Evolutionary conservation across 2,888 invertebrate species (phyloP).

Genomic region (Drosophila cracens): DNA sequence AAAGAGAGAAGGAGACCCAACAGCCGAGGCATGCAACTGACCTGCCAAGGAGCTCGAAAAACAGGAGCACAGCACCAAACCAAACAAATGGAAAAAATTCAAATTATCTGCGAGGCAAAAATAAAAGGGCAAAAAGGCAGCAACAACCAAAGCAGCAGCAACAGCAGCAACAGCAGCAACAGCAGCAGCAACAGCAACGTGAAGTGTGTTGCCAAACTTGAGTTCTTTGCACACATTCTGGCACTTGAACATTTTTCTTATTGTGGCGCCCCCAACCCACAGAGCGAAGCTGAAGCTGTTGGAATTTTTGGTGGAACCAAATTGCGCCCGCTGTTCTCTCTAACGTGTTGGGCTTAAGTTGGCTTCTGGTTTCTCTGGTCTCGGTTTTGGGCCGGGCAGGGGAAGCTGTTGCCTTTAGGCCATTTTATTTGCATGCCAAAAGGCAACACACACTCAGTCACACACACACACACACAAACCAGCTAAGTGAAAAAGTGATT

Average conservation of each 20-base stretch:
- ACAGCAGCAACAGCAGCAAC: not conserved
- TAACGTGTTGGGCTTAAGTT: constrained; percentile 79
- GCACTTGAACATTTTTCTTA: constrained; percentile 79
- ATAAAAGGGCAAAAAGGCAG: constrained; percentile 20
- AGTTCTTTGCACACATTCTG: constrained; percentile 80
- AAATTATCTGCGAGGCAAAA: constrained; percentile 72
- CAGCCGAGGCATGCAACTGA: constrained; percentile 70
- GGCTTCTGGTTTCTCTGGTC: constrained; percentile 71
- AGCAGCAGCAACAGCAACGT: constrained; percentile 18
- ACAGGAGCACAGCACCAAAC: constrained; percentile 51
- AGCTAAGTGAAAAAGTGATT: constrained; percentile 80
- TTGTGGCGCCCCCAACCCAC: constrained; percentile 44
- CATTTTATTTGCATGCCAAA: constrained; percentile 78
- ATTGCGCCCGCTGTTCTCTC: constrained; percentile 73
- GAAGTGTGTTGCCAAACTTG: constrained; percentile 76
- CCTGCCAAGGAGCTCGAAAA: constrained; percentile 51
- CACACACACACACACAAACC: constrained; percentile 24
- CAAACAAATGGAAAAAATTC: constrained; percentile 78
- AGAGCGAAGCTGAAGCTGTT: constrained; percentile 12
- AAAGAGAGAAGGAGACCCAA: not conserved
- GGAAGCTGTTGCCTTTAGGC: constrained; percentile 42
- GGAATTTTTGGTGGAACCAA: constrained; percentile 63
- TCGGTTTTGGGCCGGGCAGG: constrained; percentile 35
- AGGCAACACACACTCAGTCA: constrained; percentile 53
- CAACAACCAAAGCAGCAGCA: not conserved